Evolutionary conservation across 2,888 invertebrate species (phyloP).

Genomic region (Ecliptopera silaceata): DNA sequence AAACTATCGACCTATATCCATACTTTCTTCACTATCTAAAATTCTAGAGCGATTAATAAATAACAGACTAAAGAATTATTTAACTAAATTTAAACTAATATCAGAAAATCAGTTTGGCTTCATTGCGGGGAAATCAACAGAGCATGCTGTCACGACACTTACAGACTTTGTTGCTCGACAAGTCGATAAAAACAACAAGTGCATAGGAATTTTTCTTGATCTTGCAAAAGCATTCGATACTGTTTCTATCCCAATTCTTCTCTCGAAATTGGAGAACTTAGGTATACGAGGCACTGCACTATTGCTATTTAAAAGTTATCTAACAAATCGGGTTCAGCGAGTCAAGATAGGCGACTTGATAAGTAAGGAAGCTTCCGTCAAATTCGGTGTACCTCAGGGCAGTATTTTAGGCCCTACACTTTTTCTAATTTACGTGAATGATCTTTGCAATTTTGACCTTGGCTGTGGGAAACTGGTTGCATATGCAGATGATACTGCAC

Average conservation of each 20-base stretch:
- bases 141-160: not conserved
- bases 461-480: not conserved
- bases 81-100: not conserved
- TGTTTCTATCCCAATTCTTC: too few relatives aligned
- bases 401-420: not conserved
- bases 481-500: not conserved
- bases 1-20: not conserved
- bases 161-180: not conserved
- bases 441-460: not conserved
- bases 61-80: not conserved
- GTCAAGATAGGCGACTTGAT: not conserved
- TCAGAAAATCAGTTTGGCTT: not conserved
- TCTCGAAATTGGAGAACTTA: not conserved
- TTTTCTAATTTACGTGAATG: not conserved
- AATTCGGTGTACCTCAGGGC: too few relatives aligned
- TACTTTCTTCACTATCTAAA: not conserved
- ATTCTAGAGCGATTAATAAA: not conserved
- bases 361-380: not conserved
- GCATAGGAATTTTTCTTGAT: not conserved
- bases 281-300: not conserved
- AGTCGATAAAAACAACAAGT: not conserved
- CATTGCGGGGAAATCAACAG: not conserved
- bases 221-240: too few relatives aligned
- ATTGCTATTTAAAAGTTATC: not conserved
- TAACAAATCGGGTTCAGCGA: not conserved